A percentile compares a stretch with the other conserved stretches of the same genome.
These are phyloP conservation scores for Bothrops alternatus DNA, from an alignment of 2,797 vertebrate species.

Conservation along the genomic window DNA sequence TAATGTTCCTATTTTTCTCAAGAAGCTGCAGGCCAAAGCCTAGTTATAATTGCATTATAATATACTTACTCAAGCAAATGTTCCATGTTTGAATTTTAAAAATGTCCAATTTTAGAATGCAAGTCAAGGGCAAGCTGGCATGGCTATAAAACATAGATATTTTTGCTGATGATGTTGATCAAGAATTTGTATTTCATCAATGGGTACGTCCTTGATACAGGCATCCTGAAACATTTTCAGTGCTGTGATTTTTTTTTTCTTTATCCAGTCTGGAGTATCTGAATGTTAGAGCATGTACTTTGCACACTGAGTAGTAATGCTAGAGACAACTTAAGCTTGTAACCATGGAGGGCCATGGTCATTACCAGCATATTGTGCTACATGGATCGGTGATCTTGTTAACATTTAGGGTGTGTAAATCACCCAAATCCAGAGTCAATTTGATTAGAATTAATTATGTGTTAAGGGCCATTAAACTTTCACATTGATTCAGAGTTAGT, in stretches of 20 bases:
- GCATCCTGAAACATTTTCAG: background rate
- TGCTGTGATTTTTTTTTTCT: background rate
- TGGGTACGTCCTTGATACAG: background rate
- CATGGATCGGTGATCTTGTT: background rate
- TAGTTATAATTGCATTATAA: background rate
- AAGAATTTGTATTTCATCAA: background rate
- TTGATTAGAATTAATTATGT: background rate
- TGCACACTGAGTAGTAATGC: background rate
- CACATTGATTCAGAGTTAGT: background rate
- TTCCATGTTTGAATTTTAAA: background rate
- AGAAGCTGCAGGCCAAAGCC: background rate
- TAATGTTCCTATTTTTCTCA: background rate
- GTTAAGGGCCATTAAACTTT: background rate
- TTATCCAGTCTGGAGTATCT: background rate
- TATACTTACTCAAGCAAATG: background rate
- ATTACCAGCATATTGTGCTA: background rate
- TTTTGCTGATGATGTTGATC: background rate
- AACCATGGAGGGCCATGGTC: background rate
- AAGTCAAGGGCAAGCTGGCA: constrained; percentile 2
- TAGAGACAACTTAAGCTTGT: background rate
- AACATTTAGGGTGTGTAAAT: background rate
- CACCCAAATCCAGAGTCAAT: background rate
- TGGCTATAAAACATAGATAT: background rate
- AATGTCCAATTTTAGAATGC: background rate
- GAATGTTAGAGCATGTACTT: background rate